Conservation (phyloP, 2,888 invertebrate species). For the Bursaphelenchus okinawaensis region DNA sequence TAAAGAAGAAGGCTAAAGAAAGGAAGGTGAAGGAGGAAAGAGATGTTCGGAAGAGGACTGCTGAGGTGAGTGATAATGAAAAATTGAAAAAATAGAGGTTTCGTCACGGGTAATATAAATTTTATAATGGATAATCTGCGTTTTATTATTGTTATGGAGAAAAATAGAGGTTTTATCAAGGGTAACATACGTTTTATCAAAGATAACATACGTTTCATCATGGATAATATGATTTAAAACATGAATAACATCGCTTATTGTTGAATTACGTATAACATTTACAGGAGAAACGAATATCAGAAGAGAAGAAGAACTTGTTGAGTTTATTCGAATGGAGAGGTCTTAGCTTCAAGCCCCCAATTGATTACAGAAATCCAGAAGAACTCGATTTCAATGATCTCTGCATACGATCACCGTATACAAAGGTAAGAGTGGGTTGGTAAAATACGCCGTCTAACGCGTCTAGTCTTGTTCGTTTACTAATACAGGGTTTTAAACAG, state of each 20-base stretch:
- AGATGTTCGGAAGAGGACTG: constrained; percentile 2
- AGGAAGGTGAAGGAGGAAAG: constrained; percentile 7
- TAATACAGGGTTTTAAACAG: background rate
- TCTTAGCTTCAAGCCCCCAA: constrained; percentile 11
- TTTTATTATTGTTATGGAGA: too few relatives aligned
- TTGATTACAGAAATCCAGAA: constrained; percentile 6
- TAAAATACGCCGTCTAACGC: too few relatives aligned
- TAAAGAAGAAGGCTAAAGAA: constrained; percentile 1
- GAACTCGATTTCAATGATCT: constrained; percentile 17
- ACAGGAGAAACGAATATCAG: background rate
- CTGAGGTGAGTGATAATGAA: constrained; percentile 7
- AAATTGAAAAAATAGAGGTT: background rate
- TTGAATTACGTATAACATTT: background rate
- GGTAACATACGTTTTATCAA: background rate
- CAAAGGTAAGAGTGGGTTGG: constrained; percentile 13
- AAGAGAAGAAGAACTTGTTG: constrained; percentile 2
- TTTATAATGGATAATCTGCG: too few relatives aligned
- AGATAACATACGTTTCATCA: background rate
- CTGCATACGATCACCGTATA: constrained; percentile 12
- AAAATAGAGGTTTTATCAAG: background rate
- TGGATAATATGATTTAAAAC: background rate
- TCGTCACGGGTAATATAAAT: background rate
- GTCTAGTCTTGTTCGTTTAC: background rate
- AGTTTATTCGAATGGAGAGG: background rate
- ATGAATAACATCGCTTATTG: background rate